Evolutionary conservation across 2,113 vertebrate genomes (phyloP), one percentile per base, ranked within the genome.

Genomic region (Pomatostomus ruficeps): DNA sequence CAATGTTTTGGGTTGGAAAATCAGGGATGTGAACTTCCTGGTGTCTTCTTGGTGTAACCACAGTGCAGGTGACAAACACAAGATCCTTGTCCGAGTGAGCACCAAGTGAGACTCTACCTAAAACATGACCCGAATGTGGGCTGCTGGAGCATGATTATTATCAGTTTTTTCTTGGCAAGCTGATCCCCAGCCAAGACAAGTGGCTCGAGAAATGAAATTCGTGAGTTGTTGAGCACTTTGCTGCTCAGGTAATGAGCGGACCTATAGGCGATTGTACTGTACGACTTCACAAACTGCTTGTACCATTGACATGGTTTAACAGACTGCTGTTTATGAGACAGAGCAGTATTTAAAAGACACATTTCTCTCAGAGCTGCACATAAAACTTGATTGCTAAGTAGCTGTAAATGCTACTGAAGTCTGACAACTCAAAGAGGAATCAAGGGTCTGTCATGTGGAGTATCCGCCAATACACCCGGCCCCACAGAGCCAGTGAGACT

Each of bases 341-440:
- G 75, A 93, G 91, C 88, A 71, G 97, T 95, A 95, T 96, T 97
- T 97, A 97, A 97, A 91, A 95, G 97, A 97, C 93, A 96, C 93
- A 65, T 88, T 97, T 94, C 92, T 96, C 95, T 97, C 90, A 86
- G 93, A 95, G 91, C 93, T 10, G 40, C 96, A 94, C 93, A 95
- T 97, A 97, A 97, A 97, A 95, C 94, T 96, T 96, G 96, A 96
- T 95, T 86, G 95, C 95, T 95, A 97, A 97, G 96, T 95, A 95
- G 91, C 95, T 93, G 86, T 96, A 96, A 97, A 97, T 84, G 95
- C 94, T 97, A 93, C 97, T 93, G 96, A 92, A 96, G 95, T 95
- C 92, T 97, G 96, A 97, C 95, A 97, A 85, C 54, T 93, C 31
- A 81, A 91, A 96, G 93, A 97, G 85, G 95, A 94, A 96, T 88